Percentiles rank a stretch among this genome's conserved stretches.
Conservation (phyloP, 2,113 vertebrate genomes). For the Datnioides undecimradiatus region DNA sequence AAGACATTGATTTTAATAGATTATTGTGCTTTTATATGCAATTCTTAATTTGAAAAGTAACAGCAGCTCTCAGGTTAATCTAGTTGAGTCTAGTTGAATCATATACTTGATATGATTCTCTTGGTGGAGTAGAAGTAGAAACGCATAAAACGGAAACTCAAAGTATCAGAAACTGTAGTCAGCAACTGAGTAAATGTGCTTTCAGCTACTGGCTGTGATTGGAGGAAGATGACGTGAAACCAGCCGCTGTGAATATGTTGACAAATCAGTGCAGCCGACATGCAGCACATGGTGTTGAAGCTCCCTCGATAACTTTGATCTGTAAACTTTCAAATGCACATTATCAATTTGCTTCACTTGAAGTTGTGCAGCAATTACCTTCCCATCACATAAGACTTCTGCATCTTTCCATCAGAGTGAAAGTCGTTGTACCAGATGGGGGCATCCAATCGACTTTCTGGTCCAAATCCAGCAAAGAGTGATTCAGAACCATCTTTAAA, state of each 20-base stretch:
- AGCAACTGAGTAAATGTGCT: too few species aligned
- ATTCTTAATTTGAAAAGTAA: too few species aligned
- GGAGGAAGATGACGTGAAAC: background rate
- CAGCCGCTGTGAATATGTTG: background rate
- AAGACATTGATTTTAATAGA: too few species aligned
- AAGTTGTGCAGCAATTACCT: constrained; percentile 12
- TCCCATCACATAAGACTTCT: constrained; percentile 12
- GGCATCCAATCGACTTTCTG: constrained; percentile 7
- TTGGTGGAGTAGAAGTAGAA: too few species aligned
- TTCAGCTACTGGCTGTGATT: too few species aligned
- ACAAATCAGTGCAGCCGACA: background rate
- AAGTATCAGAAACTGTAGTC: too few species aligned
- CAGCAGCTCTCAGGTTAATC: too few species aligned
- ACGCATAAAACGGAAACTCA: too few species aligned
- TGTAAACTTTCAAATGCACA: background rate
- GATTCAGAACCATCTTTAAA: background rate
- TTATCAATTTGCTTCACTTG: background rate
- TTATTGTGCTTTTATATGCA: too few species aligned
- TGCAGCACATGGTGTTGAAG: background rate
- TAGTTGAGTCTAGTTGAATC: too few species aligned
- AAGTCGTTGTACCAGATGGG: constrained; percentile 37
- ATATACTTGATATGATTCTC: too few species aligned
- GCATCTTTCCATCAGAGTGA: background rate
- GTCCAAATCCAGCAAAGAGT: background rate
- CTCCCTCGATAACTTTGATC: background rate